Conservation (phyloP, 2,888 invertebrate species). For the Pardosa pseudoannulata region DNA sequence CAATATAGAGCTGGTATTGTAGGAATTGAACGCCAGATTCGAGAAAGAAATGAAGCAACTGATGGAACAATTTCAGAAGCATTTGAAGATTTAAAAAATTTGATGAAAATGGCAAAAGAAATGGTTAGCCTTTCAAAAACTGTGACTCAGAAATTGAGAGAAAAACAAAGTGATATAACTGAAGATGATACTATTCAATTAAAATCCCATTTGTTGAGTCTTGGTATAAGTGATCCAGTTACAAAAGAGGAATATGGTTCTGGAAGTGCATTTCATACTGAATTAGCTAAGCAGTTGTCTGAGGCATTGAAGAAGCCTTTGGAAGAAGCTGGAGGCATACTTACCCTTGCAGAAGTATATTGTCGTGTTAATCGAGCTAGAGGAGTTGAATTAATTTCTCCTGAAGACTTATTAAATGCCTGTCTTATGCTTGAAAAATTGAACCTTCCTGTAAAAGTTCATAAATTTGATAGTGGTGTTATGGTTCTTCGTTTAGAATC, state of each 20-base stretch:
- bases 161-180: conserved; percentile 95
- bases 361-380: conserved; percentile 97
- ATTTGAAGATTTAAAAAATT: conserved; percentile 94
- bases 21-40: conserved; percentile 94
- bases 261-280: conserved; percentile 89
- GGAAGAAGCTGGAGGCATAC: conserved; percentile 93
- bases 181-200: conserved; percentile 97
- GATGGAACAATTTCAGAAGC: conserved; percentile 94
- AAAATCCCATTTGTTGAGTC: conserved; percentile 95
- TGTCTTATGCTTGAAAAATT: conserved; percentile 84
- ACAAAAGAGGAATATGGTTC: conserved; percentile 92
- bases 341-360: conserved; percentile 97
- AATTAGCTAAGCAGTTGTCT: conserved; percentile 90
- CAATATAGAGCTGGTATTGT: conserved; percentile 84
- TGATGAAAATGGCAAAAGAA: conserved; percentile 97
- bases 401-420: conserved; percentile 96
- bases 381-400: conserved; percentile 93
- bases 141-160: conserved; percentile 94
- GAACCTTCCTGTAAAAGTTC: conserved; percentile 79
- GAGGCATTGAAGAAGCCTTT: conserved; percentile 88
- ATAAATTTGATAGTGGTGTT: conserved; percentile 95
- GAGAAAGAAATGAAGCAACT: conserved; percentile 92
- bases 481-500: conserved; percentile 91
- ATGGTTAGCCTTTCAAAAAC: conserved; percentile 95
- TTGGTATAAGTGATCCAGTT: conserved; percentile 98